phyloP scores from a whole-genome alignment of 2,797 vertebrate species.

The Acrossocheilus fasciatus region DNA sequence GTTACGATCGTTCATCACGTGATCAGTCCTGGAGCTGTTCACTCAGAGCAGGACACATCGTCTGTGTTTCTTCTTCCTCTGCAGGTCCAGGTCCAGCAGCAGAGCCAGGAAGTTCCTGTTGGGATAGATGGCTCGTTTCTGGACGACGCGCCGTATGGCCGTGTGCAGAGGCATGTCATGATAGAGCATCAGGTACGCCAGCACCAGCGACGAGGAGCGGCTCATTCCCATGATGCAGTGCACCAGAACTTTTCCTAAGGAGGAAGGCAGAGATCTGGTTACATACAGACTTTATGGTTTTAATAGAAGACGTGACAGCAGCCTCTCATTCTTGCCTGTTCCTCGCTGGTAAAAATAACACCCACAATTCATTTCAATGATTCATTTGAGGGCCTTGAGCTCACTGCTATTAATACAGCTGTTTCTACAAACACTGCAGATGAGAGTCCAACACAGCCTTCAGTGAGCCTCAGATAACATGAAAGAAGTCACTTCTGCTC shows the following conservation, averaged over 20 bases:
- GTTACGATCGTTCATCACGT: background rate
- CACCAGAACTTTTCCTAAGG: conserved; percentile 91
- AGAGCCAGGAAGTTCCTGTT: conserved; percentile 85
- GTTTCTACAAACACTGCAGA: background rate
- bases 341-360: background rate
- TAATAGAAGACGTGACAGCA: background rate
- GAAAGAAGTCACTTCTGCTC: background rate
- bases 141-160: conserved; percentile 84
- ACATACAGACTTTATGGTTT: background rate
- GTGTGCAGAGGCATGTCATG: conserved; percentile 82
- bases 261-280: conserved; percentile 3
- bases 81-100: conserved; percentile 81
- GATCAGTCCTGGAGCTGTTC: background rate
- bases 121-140: conserved; percentile 85
- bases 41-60: conserved; percentile 76
- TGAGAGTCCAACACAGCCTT: background rate
- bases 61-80: conserved; percentile 75
- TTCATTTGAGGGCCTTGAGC: background rate
- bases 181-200: conserved; percentile 96
- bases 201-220: conserved; percentile 91
- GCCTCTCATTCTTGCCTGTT: background rate
- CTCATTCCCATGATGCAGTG: conserved; percentile 98
- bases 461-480: background rate
- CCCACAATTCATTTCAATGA: background rate
- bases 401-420: background rate